Conservation (phyloP, 2,113 vertebrate species). For the Scortum barcoo region DNA sequence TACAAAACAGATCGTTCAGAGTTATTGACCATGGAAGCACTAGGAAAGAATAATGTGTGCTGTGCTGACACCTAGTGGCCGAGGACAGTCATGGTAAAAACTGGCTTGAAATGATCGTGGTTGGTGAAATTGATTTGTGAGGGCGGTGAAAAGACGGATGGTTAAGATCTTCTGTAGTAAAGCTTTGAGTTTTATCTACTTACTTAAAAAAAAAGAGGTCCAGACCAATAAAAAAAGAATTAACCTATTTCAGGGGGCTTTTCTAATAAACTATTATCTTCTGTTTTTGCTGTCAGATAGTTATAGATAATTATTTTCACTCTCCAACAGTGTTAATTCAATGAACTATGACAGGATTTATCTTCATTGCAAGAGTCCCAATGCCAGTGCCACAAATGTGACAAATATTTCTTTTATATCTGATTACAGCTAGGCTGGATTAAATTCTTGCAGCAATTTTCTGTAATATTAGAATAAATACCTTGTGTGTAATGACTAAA, state of each 20-base stretch:
- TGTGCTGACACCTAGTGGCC: conserved; percentile 86
- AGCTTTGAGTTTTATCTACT: conserved; percentile 60
- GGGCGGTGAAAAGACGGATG: conserved; percentile 55
- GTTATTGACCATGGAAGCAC: conserved; percentile 86
- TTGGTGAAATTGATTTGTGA: conserved; percentile 62
- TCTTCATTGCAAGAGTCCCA: conserved; percentile 67
- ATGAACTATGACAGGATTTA: conserved; percentile 20
- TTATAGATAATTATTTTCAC: background rate
- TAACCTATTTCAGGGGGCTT: conserved; percentile 19
- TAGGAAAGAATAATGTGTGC: conserved; percentile 81
- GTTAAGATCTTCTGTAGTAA: conserved; percentile 59
- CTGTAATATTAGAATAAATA: conserved; percentile 12
- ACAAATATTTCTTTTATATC: conserved; percentile 22
- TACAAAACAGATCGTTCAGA: conserved; percentile 72
- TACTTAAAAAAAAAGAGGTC: conserved; percentile 26
- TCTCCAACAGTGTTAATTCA: conserved; percentile 40
- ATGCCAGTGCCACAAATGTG: conserved; percentile 61
- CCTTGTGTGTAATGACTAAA: conserved; percentile 25
- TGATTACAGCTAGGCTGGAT: conserved; percentile 19
- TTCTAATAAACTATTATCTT: background rate
- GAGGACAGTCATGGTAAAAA: conserved; percentile 61
- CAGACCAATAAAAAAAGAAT: background rate
- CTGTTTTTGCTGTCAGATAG: conserved; percentile 30
- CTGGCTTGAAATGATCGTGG: conserved; percentile 68
- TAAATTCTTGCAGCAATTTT: conserved; percentile 3